Evolutionary conservation across 2,797 vertebrate genomes (phyloP), one percentile per base, ranked within the genome.

Genomic region (Tachyglossus aculeatus): DNA sequence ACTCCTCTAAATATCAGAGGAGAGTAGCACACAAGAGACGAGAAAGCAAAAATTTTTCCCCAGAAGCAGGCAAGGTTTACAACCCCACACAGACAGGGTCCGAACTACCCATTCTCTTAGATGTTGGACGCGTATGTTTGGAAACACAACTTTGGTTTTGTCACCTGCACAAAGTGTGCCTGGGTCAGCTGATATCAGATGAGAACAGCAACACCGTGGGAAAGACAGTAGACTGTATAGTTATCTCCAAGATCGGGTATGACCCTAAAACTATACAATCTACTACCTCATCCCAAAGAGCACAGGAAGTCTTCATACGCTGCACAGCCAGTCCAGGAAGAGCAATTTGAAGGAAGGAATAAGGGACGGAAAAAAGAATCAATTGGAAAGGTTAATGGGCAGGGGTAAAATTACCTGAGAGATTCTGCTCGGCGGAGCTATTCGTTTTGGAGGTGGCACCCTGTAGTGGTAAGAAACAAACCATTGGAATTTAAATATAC

Each of bases 201-300:
- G 65, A 7, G 60, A 66, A 24, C 50, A 32, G 70, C 79, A 81
- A 68, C 88, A 88, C 94, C 92, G 93, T 95, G 91, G 90, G 97
- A 97, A 98, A 98, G 97, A 98, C 97, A 98, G 97, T 98, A 97
- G 96, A 95, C 95, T 98, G 97, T 97, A 98, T 97, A 98, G 97
- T 98, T 98, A 98, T 97, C 97, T 97, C 97, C 96, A 94, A 97
- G 95, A 96, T 96, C 96, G 95, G 96, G 95, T 98, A 94, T 97
- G 95, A 98, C 96, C 96, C 96, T 96, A 96, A 97, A 98, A 98
- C 96, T 98, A 98, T 98, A 98, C 97, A 98, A 98, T 97, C 96
- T 98, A 98, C 97, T 98, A 98, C 97, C 97, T 98, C 97, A 98
- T 87, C 95, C 94, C 95, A 95, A 89, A 94, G 90, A 90, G 92